Percentiles rank a stretch among this genome's conserved stretches.
phyloP scores from a whole-genome alignment of 2,888 invertebrate species.

The Mongoloraphidia duomilia region DNA sequence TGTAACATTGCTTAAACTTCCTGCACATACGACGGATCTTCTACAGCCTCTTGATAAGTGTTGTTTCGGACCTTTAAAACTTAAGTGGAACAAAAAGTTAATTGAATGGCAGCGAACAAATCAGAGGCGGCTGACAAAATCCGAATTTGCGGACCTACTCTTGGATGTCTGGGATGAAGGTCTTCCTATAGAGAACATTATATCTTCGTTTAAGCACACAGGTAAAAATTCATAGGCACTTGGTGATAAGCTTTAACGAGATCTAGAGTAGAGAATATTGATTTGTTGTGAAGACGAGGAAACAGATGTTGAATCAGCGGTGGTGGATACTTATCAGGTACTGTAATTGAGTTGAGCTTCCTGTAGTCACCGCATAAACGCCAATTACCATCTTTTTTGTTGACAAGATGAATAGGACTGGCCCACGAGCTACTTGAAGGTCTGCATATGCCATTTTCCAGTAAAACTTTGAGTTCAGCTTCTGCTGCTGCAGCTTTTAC shows the following conservation, averaged over 20 bases:
- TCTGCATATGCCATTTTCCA: background rate
- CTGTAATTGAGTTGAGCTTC: constrained; percentile 4
- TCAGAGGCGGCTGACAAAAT: too few relatives aligned
- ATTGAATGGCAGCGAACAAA: too few relatives aligned
- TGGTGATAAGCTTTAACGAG: constrained; percentile 10
- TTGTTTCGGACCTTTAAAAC: too few relatives aligned
- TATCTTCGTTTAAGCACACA: too few relatives aligned
- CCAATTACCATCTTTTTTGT: constrained; percentile 2
- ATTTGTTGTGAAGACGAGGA: constrained; percentile 1
- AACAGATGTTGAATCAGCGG: constrained; percentile 7
- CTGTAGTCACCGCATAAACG: constrained; percentile 9
- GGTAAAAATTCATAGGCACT: too few relatives aligned
- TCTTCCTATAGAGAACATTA: too few relatives aligned
- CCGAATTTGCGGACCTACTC: too few relatives aligned
- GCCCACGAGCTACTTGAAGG: constrained; percentile 9
- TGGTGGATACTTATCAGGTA: constrained; percentile 7
- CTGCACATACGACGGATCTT: too few relatives aligned
- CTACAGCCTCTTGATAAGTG: too few relatives aligned
- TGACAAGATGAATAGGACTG: constrained; percentile 6
- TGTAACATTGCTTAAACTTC: too few relatives aligned
- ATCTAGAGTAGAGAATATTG: constrained; percentile 8
- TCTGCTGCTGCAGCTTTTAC: constrained; percentile 7
- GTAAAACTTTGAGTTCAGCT: constrained; percentile 3
- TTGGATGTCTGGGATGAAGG: too few relatives aligned
- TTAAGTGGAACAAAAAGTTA: too few relatives aligned